A percentile compares a stretch with the other conserved stretches of the same genome.
Evolutionary conservation across 2,888 invertebrate genomes (phyloP).

Genomic region (Odontomyia ornata): DNA sequence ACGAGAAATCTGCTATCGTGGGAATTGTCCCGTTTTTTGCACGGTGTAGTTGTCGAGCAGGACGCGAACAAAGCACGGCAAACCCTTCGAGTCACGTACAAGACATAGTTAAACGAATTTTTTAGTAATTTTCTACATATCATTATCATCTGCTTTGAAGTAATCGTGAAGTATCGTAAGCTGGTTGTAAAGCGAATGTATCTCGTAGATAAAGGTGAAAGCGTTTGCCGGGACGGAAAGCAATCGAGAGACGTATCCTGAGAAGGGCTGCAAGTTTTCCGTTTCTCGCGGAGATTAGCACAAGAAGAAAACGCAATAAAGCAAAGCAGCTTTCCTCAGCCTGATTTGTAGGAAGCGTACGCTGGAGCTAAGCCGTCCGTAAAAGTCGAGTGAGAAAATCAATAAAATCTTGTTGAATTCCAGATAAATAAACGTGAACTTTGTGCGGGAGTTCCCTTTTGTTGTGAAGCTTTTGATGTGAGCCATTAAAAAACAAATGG

Average conservation of each 20-base stretch:
- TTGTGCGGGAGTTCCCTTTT: not conserved
- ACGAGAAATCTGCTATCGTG: not conserved
- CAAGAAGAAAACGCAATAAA: not conserved
- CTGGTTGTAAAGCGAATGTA: not conserved
- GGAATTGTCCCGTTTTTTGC: conserved; percentile 8
- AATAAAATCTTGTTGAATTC: conserved; percentile 23
- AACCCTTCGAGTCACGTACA: not conserved
- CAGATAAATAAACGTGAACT: conserved; percentile 11
- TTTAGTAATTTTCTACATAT: conserved; percentile 26
- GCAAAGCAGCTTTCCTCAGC: not conserved
- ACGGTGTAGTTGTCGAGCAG: conserved; percentile 5
- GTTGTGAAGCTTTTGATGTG: not conserved
- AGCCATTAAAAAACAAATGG: not conserved
- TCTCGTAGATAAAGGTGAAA: not conserved
- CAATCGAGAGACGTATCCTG: conserved; percentile 13
- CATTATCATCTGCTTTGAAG: not conserved
- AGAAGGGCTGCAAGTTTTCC: not conserved
- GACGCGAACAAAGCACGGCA: conserved; percentile 6
- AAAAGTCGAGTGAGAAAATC: conserved; percentile 22
- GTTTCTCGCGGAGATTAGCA: not conserved
- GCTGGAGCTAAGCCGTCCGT: not conserved
- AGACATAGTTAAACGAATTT: not conserved
- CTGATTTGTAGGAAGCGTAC: not conserved
- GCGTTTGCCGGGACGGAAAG: not conserved
- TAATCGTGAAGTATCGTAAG: not conserved